phyloP scores from a whole-genome alignment of 2,113 vertebrate species.

The Syngnathus floridae region DNA sequence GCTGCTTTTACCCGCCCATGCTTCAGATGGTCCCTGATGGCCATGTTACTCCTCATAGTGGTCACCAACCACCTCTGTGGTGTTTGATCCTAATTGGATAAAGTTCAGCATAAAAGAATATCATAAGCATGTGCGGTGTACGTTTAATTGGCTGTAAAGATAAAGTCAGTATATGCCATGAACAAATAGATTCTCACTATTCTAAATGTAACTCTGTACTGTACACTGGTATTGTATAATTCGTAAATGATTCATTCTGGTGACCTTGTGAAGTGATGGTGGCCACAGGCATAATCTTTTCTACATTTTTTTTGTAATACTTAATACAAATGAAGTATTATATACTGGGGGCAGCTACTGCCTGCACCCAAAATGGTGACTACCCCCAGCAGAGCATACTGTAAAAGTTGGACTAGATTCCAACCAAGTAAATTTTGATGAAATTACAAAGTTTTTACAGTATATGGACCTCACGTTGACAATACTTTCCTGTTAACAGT shows the following conservation, averaged over 20 bases:
- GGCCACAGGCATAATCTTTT: not conserved
- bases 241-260: not conserved
- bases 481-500: not conserved
- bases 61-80: not conserved
- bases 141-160: not conserved
- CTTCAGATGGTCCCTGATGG: constrained; percentile 25
- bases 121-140: not conserved
- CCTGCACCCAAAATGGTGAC: not conserved
- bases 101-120: not conserved
- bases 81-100: not conserved
- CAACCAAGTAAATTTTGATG: not conserved
- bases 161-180: not conserved
- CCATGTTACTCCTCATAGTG: constrained; percentile 34
- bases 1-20: constrained; percentile 20
- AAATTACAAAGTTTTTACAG: not conserved
- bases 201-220: not conserved
- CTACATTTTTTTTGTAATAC: not conserved
- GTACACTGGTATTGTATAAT: not conserved
- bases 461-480: no score
- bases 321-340: not conserved
- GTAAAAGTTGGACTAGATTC: not conserved
- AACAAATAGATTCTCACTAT: not conserved
- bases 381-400: not conserved
- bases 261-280: constrained; percentile 1
- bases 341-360: not conserved